These are phyloP conservation scores for Sphenopsis melanotis DNA, from an alignment of 2,797 vertebrate species.

Conservation along the genomic window DNA sequence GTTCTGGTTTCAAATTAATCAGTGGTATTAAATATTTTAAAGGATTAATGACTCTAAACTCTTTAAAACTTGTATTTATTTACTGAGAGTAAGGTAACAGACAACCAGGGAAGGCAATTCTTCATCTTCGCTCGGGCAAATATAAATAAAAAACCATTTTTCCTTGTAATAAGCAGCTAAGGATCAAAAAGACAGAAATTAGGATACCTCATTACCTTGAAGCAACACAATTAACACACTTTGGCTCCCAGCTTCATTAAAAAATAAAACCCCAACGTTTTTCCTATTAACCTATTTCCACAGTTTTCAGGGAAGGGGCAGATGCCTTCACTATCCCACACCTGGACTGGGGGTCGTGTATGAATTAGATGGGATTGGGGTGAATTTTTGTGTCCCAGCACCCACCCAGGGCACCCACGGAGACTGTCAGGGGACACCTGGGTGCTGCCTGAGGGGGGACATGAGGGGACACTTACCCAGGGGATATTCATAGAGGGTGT, in stretches of 20 bases:
- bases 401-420: background rate
- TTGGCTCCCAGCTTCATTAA: background rate
- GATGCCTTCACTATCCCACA: rapidly evolving
- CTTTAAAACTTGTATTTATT: background rate
- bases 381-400: background rate
- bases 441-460: background rate
- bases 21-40: background rate
- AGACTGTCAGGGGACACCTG: background rate
- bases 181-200: background rate
- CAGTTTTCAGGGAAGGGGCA: background rate
- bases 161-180: background rate
- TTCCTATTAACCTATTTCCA: constrained; percentile 39
- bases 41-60: background rate
- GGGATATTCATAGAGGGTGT: too few relatives aligned
- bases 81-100: background rate
- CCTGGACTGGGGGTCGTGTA: rapidly evolving
- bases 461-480: rapidly evolving
- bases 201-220: constrained; percentile 13
- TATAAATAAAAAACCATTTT: background rate
- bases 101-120: background rate
- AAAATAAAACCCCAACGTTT: background rate
- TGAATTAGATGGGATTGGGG: background rate
- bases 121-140: background rate
- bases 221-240: constrained; percentile 26
- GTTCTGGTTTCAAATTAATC: constrained; percentile 1